Percentiles rank a stretch among this genome's conserved stretches.
phyloP scores from a whole-genome alignment of 2,888 invertebrate genomes.

The Latrodectus hesperus region DNA sequence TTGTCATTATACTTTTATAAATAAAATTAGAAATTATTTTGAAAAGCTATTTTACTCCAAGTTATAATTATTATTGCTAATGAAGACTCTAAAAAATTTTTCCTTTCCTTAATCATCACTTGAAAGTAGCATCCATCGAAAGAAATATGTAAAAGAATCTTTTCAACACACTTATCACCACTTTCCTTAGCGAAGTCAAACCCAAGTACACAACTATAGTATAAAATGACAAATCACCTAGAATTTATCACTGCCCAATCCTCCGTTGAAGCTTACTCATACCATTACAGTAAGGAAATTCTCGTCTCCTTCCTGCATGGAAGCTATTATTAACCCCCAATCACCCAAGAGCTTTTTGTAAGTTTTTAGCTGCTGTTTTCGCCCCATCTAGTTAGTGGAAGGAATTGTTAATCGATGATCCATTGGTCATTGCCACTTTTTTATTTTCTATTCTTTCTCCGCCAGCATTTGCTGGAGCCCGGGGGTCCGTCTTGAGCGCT shows the following conservation, averaged over 20 bases:
- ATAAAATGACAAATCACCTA: conserved; percentile 52
- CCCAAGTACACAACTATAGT: not conserved
- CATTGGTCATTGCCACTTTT: conserved; percentile 61
- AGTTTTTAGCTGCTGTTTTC: not conserved
- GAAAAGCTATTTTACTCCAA: too few relatives aligned
- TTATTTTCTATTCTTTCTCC: not conserved
- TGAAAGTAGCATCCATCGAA: too few relatives aligned
- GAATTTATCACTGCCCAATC: conserved; percentile 57
- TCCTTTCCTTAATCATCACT: too few relatives aligned
- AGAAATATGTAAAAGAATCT: not conserved
- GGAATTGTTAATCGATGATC: conserved; percentile 60
- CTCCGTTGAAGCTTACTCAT: not conserved
- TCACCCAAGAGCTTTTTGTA: conserved; percentile 9
- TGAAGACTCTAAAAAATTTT: too few relatives aligned
- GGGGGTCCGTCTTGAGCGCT: conserved; percentile 29
- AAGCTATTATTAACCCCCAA: conserved; percentile 44
- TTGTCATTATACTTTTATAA: too few relatives aligned
- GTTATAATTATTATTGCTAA: too few relatives aligned
- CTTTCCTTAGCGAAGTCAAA: not conserved
- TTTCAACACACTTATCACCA: conserved; percentile 20
- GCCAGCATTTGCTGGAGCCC: conserved; percentile 12
- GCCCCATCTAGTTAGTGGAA: conserved; percentile 47
- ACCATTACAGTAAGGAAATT: not conserved
- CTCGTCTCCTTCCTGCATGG: not conserved
- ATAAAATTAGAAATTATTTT: too few relatives aligned